phyloP scores from a whole-genome alignment of 2,113 vertebrate genomes.

The Brevimyrus niger region DNA sequence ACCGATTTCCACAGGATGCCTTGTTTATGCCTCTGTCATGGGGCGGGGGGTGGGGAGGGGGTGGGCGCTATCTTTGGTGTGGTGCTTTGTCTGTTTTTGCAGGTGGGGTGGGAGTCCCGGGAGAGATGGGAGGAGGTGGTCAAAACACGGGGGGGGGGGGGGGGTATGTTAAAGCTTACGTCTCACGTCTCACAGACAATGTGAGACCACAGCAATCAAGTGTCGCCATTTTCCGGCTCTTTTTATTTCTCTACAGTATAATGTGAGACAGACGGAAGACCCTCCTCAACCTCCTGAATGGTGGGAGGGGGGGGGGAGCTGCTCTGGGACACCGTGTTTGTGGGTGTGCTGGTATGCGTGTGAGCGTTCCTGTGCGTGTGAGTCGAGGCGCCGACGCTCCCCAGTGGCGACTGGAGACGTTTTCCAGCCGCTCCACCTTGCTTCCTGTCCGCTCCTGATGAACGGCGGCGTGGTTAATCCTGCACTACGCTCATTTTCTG shows the following conservation, averaged over 20 bases:
- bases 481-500: neutral
- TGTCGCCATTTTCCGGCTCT: neutral
- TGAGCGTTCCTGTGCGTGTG: neutral
- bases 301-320: neutral
- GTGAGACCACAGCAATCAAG: neutral
- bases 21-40: neutral
- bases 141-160: neutral
- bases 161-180: neutral
- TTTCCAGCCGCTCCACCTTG: neutral
- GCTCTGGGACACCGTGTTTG: neutral
- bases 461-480: neutral
- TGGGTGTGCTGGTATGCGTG: neutral
- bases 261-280: neutral
- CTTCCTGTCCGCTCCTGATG: neutral
- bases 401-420: neutral
- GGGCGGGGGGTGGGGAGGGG: too few species aligned
- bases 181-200: neutral
- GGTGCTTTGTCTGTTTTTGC: neutral
- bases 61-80: neutral
- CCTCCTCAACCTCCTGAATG: neutral
- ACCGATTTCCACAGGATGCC: neutral
- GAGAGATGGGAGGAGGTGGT: neutral
- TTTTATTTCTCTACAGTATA: neutral
- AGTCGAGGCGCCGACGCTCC: neutral
- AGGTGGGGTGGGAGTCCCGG: neutral